These are phyloP conservation scores for Colaptes auratus DNA, from an alignment of 2,113 vertebrate genomes.

Conservation along the genomic window DNA sequence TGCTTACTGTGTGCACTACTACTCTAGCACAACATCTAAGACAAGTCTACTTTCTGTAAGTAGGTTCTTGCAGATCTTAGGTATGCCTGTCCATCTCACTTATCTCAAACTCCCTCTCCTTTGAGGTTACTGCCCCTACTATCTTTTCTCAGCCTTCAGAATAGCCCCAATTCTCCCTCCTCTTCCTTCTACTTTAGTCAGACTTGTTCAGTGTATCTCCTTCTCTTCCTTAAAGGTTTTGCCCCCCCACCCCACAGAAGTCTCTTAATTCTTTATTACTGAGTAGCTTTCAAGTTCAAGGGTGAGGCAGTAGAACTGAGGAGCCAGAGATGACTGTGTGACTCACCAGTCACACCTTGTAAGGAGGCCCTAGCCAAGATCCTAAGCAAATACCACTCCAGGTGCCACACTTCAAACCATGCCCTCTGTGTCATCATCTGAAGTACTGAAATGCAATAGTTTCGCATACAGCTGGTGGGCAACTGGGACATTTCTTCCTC, in stretches of 20 bases:
- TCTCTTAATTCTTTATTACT: neutral
- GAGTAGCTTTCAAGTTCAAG: neutral
- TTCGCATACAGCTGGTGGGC: neutral
- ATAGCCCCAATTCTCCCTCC: neutral
- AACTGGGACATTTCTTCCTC: neutral
- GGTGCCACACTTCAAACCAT: neutral
- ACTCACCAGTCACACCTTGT: neutral
- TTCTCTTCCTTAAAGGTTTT: neutral
- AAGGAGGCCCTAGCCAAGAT: neutral
- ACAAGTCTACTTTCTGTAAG: neutral
- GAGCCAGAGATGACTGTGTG: rapidly evolving
- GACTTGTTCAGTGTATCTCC: neutral
- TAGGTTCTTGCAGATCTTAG: neutral
- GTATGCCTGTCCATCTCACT: neutral
- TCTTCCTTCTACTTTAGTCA: neutral
- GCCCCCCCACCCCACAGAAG: neutral
- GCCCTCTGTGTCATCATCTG: neutral
- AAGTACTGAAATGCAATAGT: neutral
- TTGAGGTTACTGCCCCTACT: neutral
- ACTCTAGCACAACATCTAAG: neutral
- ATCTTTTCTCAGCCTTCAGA: neutral
- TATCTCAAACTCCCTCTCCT: neutral
- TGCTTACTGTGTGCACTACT: neutral
- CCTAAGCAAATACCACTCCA: neutral
- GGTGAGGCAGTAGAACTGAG: neutral